Evolutionary conservation across 92 coral and sea anemone species (phyloP), one percentile per base, ranked within the genome.

Genomic region (Zoanthus sociatus): DNA sequence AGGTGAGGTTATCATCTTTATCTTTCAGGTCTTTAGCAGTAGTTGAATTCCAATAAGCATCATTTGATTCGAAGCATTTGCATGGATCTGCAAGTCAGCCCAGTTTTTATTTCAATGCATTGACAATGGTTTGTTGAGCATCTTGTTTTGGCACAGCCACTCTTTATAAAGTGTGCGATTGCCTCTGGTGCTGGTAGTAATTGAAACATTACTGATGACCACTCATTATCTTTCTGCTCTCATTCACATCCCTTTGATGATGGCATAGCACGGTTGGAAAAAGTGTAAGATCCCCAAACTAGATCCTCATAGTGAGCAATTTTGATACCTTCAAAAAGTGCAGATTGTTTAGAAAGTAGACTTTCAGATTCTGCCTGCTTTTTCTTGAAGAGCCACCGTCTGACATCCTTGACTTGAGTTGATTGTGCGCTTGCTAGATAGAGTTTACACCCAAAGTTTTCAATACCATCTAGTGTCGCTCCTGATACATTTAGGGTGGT

Each of bases 361-460:
- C 3, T 12, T 20, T 16, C 73, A 4, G 73, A 68, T 33, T 20
- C 33, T n/a, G 73, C 33, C 21, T 68, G 73, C 37, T 68, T 68
- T 33, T 68, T 68, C 33, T 33, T 68, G 4, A 68, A 68, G 33
- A 68, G 37, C 73, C 73, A 68, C 73, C 33, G 18, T 68, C 54
- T 78, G 54, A 50, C 87, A 58, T 45, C 48, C 37, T 79, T 73
- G 83, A 78, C 51, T 48, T 51, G 14, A 8, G 74, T 37, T 71
- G n/a, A 51, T 21, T 83, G 53, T 58, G 17, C 14, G 66, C 5
- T 58, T 13, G 66, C 4, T 58, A 58, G 11, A 58, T 58, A 58
- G 17, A 58, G 66, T 7, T 58, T 58, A 58, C 66, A 58, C 66
- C 1, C 73, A 68, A 68, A 68, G 0, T 18, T 64, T 64, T 64